These are phyloP conservation scores for Andrena flavipes DNA, from an alignment of 2,888 invertebrate species.

Conservation along the genomic window DNA sequence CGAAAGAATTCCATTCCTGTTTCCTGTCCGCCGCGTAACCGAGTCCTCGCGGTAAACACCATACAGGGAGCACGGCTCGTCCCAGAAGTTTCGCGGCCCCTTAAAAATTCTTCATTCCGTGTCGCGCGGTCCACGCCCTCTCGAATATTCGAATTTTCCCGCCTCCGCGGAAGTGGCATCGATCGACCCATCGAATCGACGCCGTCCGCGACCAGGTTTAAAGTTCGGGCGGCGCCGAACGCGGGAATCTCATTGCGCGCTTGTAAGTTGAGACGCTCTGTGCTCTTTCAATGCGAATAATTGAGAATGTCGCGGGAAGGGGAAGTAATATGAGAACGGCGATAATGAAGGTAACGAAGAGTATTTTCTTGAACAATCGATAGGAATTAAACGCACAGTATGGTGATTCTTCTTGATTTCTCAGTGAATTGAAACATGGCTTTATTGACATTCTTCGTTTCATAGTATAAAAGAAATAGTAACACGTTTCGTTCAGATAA, in stretches of 20 bases:
- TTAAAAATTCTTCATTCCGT: conserved; percentile 10
- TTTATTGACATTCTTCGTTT: conserved; percentile 42
- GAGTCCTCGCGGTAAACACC: conserved; percentile 72
- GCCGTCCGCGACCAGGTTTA: not conserved
- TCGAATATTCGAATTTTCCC: conserved; percentile 55
- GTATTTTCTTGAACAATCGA: too few relatives aligned
- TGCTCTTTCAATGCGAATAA: too few relatives aligned
- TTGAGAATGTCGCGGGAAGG: too few relatives aligned
- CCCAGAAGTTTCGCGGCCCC: not conserved
- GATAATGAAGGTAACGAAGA: too few relatives aligned
- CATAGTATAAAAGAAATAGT: conserved; percentile 37
- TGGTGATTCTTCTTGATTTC: not conserved
- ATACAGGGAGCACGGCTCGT: conserved; percentile 3
- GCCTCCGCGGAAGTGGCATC: conserved; percentile 19
- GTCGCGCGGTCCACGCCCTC: not conserved
- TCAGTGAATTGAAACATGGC: not conserved
- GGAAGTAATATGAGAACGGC: too few relatives aligned
- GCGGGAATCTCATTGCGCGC: too few relatives aligned
- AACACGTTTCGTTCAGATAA: conserved; percentile 36
- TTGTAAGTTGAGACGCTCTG: too few relatives aligned
- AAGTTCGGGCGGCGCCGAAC: too few relatives aligned
- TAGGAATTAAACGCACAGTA: too few relatives aligned
- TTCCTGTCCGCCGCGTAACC: conserved; percentile 76
- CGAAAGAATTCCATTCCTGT: conserved; percentile 79
- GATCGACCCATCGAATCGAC: conserved; percentile 42